Conservation (phyloP, 2,888 invertebrate species). For the Apodemia duryi region DNA sequence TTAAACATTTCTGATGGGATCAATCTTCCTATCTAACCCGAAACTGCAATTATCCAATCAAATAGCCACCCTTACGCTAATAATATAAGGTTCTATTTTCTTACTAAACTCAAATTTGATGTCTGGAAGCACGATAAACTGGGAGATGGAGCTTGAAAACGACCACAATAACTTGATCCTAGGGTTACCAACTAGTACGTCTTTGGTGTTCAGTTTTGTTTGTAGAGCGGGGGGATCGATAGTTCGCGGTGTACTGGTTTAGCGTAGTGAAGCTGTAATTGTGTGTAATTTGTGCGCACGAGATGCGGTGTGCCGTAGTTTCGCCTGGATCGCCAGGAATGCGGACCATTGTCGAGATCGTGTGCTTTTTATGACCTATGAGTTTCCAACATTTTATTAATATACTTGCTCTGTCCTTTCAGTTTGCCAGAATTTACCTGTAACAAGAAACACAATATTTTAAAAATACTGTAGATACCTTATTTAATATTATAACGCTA, state of each 20-base stretch:
- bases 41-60: constrained; percentile 36
- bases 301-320: constrained; percentile 40
- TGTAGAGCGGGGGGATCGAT: constrained; percentile 25
- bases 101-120: constrained; percentile 36
- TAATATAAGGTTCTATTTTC: constrained; percentile 45
- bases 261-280: constrained; percentile 47
- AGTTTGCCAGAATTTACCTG: constrained; percentile 19
- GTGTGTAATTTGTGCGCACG: constrained; percentile 57
- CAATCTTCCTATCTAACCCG: constrained; percentile 53
- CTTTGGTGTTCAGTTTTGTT: constrained; percentile 31
- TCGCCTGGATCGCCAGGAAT: constrained; percentile 9
- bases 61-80: constrained; percentile 45
- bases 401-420: background rate
- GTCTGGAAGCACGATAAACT: constrained; percentile 55
- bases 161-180: constrained; percentile 44
- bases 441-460: constrained; percentile 17
- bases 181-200: constrained; percentile 25
- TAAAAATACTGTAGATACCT: background rate
- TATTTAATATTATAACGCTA: too few species aligned
- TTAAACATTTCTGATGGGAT: constrained; percentile 40
- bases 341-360: constrained; percentile 40
- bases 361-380: constrained; percentile 25
- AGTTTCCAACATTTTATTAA: background rate
- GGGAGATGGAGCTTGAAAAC: constrained; percentile 46
- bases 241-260: constrained; percentile 36